Conservation (phyloP, 1,140 invertebrate species). For the Oryctes rhinoceros region DNA sequence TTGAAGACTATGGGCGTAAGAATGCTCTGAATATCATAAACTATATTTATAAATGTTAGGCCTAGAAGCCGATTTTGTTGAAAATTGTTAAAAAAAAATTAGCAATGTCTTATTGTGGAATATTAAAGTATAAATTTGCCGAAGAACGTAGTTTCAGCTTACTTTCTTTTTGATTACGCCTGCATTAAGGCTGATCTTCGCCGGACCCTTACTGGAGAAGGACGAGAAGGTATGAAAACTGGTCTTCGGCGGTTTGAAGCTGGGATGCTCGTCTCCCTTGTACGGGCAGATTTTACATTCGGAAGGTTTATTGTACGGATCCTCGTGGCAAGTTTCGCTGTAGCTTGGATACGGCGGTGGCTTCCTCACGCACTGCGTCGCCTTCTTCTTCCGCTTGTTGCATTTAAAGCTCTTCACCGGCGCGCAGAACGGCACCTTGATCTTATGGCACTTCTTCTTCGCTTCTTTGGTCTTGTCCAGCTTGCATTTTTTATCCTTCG, state of each 20-base stretch:
- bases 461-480: constrained; percentile 3
- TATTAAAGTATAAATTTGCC: not conserved
- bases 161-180: not conserved
- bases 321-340: constrained; percentile 45
- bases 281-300: constrained; percentile 48
- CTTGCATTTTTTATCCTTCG: constrained; percentile 32
- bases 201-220: not conserved
- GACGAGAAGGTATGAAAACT: constrained; percentile 39
- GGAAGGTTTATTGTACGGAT: constrained; percentile 41
- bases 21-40: too few species aligned
- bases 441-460: constrained; percentile 43
- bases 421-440: constrained; percentile 30
- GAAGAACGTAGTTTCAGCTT: not conserved
- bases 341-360: constrained; percentile 46
- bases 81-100: too few species aligned
- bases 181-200: too few species aligned
- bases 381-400: constrained; percentile 12
- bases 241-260: constrained; percentile 44
- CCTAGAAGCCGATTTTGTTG: too few species aligned
- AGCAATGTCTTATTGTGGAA: too few species aligned
- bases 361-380: constrained; percentile 44
- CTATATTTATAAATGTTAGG: too few species aligned
- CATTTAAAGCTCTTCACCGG: constrained; percentile 5
- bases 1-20: too few species aligned
- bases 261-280: constrained; percentile 44